Percentiles rank a stretch among this genome's conserved stretches.
Evolutionary conservation across 1,140 invertebrate genomes (phyloP).

Genomic region (Pemphigus obesinymphae): DNA sequence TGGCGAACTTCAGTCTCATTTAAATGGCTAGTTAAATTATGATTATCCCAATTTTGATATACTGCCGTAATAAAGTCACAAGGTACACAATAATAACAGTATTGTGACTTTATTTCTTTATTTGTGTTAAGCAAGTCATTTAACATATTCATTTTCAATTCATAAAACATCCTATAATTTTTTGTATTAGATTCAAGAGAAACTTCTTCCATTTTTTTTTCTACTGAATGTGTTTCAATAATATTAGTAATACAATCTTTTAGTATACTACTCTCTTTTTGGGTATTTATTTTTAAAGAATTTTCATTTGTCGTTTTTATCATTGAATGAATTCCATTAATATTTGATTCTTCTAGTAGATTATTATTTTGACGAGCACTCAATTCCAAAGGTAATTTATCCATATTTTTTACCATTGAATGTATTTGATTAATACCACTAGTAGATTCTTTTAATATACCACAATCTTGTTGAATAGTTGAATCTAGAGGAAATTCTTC

Average conservation of each 20-base stretch:
- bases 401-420: background rate
- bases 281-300: background rate
- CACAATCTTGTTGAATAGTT: no score
- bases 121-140: background rate
- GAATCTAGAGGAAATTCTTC: no score
- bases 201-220: background rate
- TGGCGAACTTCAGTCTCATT: background rate
- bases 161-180: background rate
- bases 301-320: background rate
- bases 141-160: background rate
- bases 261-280: background rate
- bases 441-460: background rate
- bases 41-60: background rate
- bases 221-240: background rate
- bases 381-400: background rate
- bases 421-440: background rate
- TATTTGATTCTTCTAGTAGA: background rate
- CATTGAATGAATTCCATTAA: background rate
- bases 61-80: constrained; percentile 18
- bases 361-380: background rate
- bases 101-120: background rate
- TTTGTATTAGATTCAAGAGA: background rate
- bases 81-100: background rate
- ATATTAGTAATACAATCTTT: background rate
- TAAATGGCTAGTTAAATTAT: background rate